Base-by-base conservation (phyloP, 2,888 invertebrate species). In the Pycnomerus fuliginosus region DNA sequence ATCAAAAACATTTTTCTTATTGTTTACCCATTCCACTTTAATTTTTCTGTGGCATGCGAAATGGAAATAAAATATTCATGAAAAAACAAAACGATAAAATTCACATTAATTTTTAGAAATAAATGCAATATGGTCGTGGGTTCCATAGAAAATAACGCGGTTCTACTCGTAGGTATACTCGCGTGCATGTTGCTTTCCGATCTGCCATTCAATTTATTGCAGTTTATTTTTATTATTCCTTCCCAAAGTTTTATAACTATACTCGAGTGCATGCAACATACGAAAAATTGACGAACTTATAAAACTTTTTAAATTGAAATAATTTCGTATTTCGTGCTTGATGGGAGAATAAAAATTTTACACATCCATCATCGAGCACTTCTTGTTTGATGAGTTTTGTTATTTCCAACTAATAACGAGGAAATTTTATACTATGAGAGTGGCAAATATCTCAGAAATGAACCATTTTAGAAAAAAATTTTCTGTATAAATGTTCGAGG, bases 161-260 rank as follows among this genome's bases (percentile, higher is more conserved):
- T 14, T 10, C 14, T 30, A 22, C 5, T 32, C 16, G 31, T 38
- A n/a, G 30, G 30, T 24, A 23, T 20, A 15, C 12, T 37, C 27
- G 40, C 40, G 32, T 40, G 40, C 31, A 27, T 34, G 15, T 3
- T 28, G n/a, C 17, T 37, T 23, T 33, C 20, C 20, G 17, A 27
- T 36, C 38, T 58, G 60, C 56, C 60, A 60, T 60, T 60, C 58
- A 60, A 60, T 60, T n/a, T n/a, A n/a, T n/a, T 60, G 24, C 56
- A 50, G 39, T 47, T 52, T 55, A 58, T 58, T 60, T 57, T 56
- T n/a, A n/a, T n/a, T n/a, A n/a, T n/a, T n/a, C n/a, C 56, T 51
- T 52, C 46, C 34, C 36, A 52, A 56, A 49, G 53, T 55, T 52
- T 39, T 48, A 44, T 49, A 50, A 49, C 45, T 45, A n/a, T n/a